Evolutionary conservation across 1,140 invertebrate species (phyloP).

Genomic region (Wiebesia pumilae): DNA sequence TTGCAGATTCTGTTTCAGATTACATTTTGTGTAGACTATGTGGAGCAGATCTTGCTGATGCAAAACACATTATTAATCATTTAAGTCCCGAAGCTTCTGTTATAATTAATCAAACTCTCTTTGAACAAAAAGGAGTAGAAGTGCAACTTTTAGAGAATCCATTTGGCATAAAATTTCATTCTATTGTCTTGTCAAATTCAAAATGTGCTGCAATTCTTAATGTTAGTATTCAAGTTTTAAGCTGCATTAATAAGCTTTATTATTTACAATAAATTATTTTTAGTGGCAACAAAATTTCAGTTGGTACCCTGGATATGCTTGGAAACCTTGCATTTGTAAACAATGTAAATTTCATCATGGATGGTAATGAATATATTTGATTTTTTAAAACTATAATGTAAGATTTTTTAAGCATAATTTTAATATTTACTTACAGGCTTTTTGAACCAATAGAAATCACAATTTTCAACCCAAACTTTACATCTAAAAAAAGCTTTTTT

Average conservation of each 20-base stretch:
- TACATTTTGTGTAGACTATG: constrained; percentile 75
- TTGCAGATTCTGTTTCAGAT: constrained; percentile 61
- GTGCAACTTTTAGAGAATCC: constrained; percentile 75
- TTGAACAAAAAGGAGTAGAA: constrained; percentile 72
- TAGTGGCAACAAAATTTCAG: constrained; percentile 64
- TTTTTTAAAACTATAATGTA: background rate
- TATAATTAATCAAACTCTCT: constrained; percentile 72
- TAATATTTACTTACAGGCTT: constrained; percentile 60
- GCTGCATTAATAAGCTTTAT: background rate
- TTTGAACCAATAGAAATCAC: constrained; percentile 64
- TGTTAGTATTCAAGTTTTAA: constrained; percentile 41
- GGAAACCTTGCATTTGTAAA: constrained; percentile 72
- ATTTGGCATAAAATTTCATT: constrained; percentile 73
- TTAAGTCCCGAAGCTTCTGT: constrained; percentile 71
- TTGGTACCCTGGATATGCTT: constrained; percentile 74
- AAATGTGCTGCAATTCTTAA: constrained; percentile 71
- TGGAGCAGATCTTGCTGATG: constrained; percentile 74
- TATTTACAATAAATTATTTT: constrained; percentile 34
- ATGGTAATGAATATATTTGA: constrained; percentile 65
- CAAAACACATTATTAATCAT: constrained; percentile 72
- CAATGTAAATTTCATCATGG: constrained; percentile 71
- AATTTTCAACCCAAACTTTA: constrained; percentile 50
- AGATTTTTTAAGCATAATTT: constrained; percentile 15
- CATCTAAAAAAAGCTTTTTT: constrained; percentile 64
- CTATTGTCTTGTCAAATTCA: constrained; percentile 73